These are phyloP conservation scores for Phalacrocorax pelagicus DNA, from an alignment of 2,113 vertebrate genomes.

Conservation along the genomic window DNA sequence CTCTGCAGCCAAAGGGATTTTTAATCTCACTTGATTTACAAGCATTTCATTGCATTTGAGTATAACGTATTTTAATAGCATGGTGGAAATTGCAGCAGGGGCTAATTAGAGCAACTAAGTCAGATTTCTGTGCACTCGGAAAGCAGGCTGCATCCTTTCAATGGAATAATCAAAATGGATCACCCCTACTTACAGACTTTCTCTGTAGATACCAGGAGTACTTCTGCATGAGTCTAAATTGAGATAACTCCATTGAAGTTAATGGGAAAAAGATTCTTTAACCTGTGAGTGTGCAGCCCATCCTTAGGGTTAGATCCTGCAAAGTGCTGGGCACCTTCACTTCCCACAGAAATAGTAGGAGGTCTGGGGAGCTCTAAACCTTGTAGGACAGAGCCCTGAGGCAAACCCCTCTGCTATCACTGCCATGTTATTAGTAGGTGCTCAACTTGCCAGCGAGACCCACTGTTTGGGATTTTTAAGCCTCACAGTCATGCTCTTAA, in stretches of 20 bases:
- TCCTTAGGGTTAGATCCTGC: background rate
- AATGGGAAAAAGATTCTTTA: background rate
- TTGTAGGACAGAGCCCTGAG: background rate
- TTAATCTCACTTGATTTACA: constrained; percentile 67
- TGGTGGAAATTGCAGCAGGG: constrained; percentile 42
- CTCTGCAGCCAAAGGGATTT: constrained; percentile 38
- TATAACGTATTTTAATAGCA: constrained; percentile 27
- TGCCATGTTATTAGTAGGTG: background rate
- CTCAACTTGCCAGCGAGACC: background rate
- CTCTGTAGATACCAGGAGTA: background rate
- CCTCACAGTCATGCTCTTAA: constrained; percentile 35
- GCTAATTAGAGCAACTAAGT: constrained; percentile 38
- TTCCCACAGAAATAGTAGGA: background rate
- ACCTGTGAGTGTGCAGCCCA: background rate
- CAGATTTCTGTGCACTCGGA: constrained; percentile 29
- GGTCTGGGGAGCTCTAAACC: background rate
- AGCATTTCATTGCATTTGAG: constrained; percentile 55
- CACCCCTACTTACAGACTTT: background rate
- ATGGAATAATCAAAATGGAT: constrained; percentile 28
- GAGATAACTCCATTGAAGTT: background rate
- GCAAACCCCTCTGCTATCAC: background rate
- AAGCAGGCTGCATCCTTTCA: constrained; percentile 31
- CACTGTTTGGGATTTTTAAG: constrained; percentile 19
- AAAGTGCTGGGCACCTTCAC: background rate
- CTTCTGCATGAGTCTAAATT: background rate